Conservation (phyloP, 2,797 vertebrate species). For the Acanthis flammea region DNA sequence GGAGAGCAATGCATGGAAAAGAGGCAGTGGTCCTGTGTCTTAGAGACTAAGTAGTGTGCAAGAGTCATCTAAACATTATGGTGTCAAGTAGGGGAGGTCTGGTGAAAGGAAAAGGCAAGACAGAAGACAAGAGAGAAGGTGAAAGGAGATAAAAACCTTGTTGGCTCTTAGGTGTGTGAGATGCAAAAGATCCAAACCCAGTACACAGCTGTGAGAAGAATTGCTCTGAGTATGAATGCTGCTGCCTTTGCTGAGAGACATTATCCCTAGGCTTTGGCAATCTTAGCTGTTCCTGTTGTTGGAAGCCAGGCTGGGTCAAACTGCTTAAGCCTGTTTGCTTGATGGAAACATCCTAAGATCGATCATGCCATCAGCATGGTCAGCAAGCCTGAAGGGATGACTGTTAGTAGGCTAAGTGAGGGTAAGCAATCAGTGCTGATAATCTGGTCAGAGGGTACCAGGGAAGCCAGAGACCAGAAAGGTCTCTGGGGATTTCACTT, state of each 20-base stretch:
- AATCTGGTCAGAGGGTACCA: not conserved
- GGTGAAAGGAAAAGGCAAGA: not conserved
- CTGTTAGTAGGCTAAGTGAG: not conserved
- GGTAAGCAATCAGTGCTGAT: not conserved
- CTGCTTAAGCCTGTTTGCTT: not conserved
- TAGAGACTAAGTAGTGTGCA: not conserved
- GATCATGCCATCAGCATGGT: not conserved
- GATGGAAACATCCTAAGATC: not conserved
- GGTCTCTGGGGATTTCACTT: not conserved
- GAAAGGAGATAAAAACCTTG: not conserved
- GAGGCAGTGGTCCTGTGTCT: not conserved
- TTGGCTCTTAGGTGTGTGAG: not conserved
- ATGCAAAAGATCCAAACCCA: not conserved
- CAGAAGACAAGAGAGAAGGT: not conserved
- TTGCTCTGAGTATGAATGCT: not conserved
- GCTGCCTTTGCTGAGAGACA: not conserved
- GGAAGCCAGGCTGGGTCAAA: not conserved
- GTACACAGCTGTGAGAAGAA: not conserved
- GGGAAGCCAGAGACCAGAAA: not conserved
- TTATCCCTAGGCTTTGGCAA: not conserved
- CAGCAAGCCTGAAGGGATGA: not conserved
- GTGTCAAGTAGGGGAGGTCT: not conserved
- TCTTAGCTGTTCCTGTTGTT: not conserved
- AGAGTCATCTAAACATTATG: not conserved
- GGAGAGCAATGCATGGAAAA: not conserved